Base-by-base conservation (phyloP, 2,888 invertebrate genomes). In the Melipona beecheii region DNA sequence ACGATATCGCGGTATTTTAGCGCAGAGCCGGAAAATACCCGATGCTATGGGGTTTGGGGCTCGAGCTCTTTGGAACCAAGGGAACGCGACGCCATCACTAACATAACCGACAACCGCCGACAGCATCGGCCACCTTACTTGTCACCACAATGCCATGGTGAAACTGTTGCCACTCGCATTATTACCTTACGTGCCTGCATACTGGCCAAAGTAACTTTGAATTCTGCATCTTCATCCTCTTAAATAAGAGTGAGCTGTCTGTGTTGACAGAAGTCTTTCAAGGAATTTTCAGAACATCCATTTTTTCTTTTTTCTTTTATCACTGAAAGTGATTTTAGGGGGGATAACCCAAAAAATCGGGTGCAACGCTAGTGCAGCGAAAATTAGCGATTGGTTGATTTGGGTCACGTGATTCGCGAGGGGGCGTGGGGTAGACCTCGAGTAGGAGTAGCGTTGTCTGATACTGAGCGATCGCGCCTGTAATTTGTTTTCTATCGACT, bases 151-250 rank as follows among this genome's bases (percentile, higher is more conserved):
- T 89, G 78, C 75, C 82, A 65, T 76, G 73, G 80, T 54, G 78
- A 85, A 87, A 85, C 87, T 83, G 85, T 75, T 81, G 56, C 78
- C 70, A 72, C 60, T 75, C 76, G 65, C 74, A 71, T 87, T 87
- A 87, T 87, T 84, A 84, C 80, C 83, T 82, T 73, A 81, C 84
- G 84, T 86, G 78, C 81, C 79, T 87, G 70, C 82, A 79, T 76
- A 73, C 77, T 76, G 65, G 9, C 3, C 75, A 43, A 87, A 85
- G 79, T 87, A 56, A 85, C 87, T 85, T 82, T 70, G 52, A 70
- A 65, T 60, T 56, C 73, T 31, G 27, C 24, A 36, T 58, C 72
- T 17, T 65, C n/a, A 1, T n/a, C 17, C 5, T 56, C 27, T 24
- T 43, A 43, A 43, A 1, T 9, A 43, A 43, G 43, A 21, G 15